Evolutionary conservation across 2,113 vertebrate genomes (phyloP).

Genomic region (Copsychus sechellarum): DNA sequence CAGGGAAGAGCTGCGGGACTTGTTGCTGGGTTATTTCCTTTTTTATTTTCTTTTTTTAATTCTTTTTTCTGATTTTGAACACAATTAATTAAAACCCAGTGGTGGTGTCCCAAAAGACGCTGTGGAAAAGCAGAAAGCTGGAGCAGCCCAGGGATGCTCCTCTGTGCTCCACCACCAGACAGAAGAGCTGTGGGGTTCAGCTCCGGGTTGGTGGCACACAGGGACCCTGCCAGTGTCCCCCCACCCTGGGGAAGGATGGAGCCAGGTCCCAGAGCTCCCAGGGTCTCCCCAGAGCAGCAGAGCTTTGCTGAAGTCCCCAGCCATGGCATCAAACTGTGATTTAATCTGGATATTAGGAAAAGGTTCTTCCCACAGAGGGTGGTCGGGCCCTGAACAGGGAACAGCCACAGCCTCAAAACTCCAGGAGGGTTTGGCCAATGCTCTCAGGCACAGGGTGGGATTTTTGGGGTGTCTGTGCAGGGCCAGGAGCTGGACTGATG

Average conservation of each 20-base stretch:
- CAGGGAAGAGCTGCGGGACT: background rate
- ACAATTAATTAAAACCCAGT: conserved; percentile 21
- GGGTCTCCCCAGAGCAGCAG: background rate
- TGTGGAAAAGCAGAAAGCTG: background rate
- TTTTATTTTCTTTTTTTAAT: too few species aligned
- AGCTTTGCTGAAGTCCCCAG: background rate
- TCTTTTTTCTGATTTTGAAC: background rate
- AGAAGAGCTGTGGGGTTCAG: background rate
- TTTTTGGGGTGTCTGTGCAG: background rate
- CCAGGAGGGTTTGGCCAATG: fast-evolving
- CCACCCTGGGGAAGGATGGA: fast-evolving
- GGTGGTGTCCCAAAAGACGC: background rate
- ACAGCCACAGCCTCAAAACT: background rate
- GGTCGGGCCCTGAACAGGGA: background rate
- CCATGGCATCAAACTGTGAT: fast-evolving
- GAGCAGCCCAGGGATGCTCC: background rate
- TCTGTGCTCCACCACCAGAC: background rate
- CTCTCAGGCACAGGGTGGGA: background rate
- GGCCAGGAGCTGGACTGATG: background rate
- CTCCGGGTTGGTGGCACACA: background rate
- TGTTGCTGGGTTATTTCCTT: background rate
- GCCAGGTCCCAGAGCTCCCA: background rate
- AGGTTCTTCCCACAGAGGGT: background rate
- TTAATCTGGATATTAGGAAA: background rate
- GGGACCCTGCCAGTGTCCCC: background rate